phyloP scores from a whole-genome alignment of 2,797 vertebrate genomes.

The Muscicapa comitata region DNA sequence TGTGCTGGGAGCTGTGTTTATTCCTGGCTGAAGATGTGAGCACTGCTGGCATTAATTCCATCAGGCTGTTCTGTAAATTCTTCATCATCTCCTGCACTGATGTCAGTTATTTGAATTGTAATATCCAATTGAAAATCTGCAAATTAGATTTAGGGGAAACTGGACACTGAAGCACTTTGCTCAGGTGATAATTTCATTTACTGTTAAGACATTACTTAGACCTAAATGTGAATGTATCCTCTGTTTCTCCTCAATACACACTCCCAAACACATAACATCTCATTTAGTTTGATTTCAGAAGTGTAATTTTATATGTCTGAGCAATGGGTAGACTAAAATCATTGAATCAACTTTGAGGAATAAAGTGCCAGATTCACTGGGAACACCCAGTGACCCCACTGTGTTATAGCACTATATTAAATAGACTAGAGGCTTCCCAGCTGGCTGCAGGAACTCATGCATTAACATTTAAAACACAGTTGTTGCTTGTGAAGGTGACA shows the following conservation, averaged over 20 bases:
- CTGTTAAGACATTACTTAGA: not conserved
- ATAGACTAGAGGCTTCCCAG: not conserved
- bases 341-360: not conserved
- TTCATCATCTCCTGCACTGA: not conserved
- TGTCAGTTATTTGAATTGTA: not conserved
- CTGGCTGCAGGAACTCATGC: not conserved
- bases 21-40: not conserved
- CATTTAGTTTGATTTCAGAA: not conserved
- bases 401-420: not conserved
- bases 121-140: not conserved
- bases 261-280: not conserved
- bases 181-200: constrained; percentile 27
- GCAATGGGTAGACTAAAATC: not conserved
- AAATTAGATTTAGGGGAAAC: not conserved
- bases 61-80: not conserved
- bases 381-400: not conserved
- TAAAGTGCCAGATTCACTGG: not conserved
- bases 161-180: not conserved
- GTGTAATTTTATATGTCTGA: not conserved
- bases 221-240: not conserved
- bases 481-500: not conserved
- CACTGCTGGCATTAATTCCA: not conserved
- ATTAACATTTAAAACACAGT: not conserved
- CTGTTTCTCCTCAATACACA: not conserved
- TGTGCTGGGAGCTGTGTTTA: not conserved